Evolutionary conservation across 2,113 vertebrate genomes (phyloP).

Genomic region (Pluvialis apricaria): DNA sequence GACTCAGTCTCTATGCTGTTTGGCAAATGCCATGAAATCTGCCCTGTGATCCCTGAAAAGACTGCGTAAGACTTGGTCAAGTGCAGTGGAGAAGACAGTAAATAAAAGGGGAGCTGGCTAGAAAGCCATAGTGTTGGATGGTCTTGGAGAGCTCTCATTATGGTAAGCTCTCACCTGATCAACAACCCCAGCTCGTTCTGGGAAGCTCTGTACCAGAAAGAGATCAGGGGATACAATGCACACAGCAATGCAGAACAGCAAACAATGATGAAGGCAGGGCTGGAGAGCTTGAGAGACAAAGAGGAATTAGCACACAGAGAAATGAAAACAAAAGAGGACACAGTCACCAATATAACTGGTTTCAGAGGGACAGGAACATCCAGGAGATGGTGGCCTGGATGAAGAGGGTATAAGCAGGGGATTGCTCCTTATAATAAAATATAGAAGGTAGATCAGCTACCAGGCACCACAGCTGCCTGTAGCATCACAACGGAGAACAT

Average conservation of each 20-base stretch:
- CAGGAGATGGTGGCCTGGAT: not conserved
- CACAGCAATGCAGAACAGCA: slow-evolving; percentile 42
- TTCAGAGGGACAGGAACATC: slow-evolving; percentile 27
- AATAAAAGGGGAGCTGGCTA: not conserved
- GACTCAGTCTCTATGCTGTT: not conserved
- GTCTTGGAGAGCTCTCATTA: not conserved
- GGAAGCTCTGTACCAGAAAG: slow-evolving; percentile 60
- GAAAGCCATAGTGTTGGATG: not conserved
- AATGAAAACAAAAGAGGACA: slow-evolving; percentile 54
- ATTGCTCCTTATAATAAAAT: not conserved
- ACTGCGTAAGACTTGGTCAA: not conserved
- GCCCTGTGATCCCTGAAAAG: not conserved
- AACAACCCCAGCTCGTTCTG: slow-evolving; percentile 16
- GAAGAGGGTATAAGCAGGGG: not conserved
- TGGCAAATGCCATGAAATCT: not conserved
- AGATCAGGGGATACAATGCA: slow-evolving; percentile 48
- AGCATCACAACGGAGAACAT: not conserved
- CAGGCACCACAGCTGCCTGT: not conserved
- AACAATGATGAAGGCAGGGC: slow-evolving; percentile 58
- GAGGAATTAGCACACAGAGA: slow-evolving; percentile 52
- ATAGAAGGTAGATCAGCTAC: not conserved
- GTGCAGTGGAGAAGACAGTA: not conserved
- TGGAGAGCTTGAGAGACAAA: slow-evolving; percentile 55
- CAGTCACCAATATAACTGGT: slow-evolving; percentile 37
- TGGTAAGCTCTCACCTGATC: slow-evolving; percentile 40